Evolutionary conservation across 2,113 vertebrate genomes (phyloP).

Genomic region (Seriola aureovittata): DNA sequence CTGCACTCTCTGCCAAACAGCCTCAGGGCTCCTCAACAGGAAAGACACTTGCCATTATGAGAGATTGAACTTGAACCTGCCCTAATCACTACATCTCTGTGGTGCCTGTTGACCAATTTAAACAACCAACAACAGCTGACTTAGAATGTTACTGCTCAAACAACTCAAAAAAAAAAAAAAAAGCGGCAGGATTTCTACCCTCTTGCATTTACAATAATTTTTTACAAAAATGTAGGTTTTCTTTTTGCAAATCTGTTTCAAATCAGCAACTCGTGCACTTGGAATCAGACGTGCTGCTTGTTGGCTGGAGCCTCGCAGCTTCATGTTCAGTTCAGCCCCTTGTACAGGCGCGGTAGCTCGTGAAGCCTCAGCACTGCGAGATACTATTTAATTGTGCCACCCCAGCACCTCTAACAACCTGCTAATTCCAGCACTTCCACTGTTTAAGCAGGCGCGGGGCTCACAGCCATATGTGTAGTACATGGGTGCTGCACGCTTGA

Average conservation of each 20-base stretch:
- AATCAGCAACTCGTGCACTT: slow-evolving; percentile 38
- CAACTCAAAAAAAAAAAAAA: too few relatives aligned
- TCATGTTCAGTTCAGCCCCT: slow-evolving; percentile 22
- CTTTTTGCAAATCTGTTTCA: slow-evolving; percentile 25
- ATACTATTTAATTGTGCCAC: slow-evolving; percentile 50
- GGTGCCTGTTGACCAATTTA: slow-evolving; percentile 38
- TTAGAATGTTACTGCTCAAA: background rate
- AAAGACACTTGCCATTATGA: slow-evolving; percentile 48
- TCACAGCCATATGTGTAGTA: slow-evolving; percentile 45
- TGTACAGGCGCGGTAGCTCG: slow-evolving; percentile 31
- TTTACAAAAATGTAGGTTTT: background rate
- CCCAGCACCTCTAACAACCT: slow-evolving; percentile 48
- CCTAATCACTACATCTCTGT: slow-evolving; percentile 34
- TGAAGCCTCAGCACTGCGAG: slow-evolving; percentile 43
- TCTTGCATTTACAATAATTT: background rate
- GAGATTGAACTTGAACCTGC: slow-evolving; percentile 55
- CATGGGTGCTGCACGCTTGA: slow-evolving; percentile 42
- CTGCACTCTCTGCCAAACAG: slow-evolving; percentile 37
- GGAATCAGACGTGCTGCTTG: slow-evolving; percentile 10
- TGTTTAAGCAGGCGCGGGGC: slow-evolving; percentile 45
- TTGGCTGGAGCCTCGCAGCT: slow-evolving; percentile 34
- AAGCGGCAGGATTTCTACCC: background rate
- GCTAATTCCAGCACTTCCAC: slow-evolving; percentile 64
- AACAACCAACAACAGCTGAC: background rate
- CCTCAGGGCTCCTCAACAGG: slow-evolving; percentile 49